Base-by-base conservation (phyloP, 1,140 invertebrate species). In the Schlechtendalia chinensis region DNA sequence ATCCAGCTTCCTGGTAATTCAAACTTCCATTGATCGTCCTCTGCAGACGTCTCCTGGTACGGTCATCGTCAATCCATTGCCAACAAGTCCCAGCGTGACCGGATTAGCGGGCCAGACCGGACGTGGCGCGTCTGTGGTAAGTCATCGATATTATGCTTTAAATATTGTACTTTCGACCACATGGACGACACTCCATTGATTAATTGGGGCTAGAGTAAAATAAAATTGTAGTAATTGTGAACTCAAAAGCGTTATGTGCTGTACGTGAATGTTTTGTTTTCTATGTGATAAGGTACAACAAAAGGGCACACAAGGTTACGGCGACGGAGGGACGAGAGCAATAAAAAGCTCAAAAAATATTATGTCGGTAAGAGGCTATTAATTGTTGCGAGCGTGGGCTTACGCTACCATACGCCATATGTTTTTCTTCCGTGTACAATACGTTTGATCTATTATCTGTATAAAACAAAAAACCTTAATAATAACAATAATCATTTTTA, bases 1-100 rank as follows among this genome's bases (percentile, higher is more conserved):
- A 82, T 86, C 91, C 81, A 92, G 91, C 81, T 98, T 97, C 87
- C 88, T 98, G 84, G 93, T 98, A 71, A 95, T 98, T 82, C 95
- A 97, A 86, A 93, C 94, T 84, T 90, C 94, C 83, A 87, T 88
- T 27, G 95, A 96, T 86, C 90, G 90, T 87, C 87, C 88, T 4
- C 83, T 88, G 19, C 87, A 89, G 82, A 86, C 86, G 81, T 86
- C 87, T 24, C 85, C 86, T 17, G 83, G 82, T 16, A 82, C 82
- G 14, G 63, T 81, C 14, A 61, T 81, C 47, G 75, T 81, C 53
- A 81, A 83, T 69, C 74, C 61, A 24, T 17, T 81, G 16, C 80
- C 81, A 10, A 82, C 54, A 24, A 91, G 90, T 83, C 91, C 91
- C 2, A 90, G 91, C 83, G 75, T 79, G 11, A 87, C 90, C 27